A percentile compares a stretch with the other conserved stretches of the same genome.
Conservation (phyloP, 2,113 vertebrate genomes). For the Sturnira hondurensis region DNA sequence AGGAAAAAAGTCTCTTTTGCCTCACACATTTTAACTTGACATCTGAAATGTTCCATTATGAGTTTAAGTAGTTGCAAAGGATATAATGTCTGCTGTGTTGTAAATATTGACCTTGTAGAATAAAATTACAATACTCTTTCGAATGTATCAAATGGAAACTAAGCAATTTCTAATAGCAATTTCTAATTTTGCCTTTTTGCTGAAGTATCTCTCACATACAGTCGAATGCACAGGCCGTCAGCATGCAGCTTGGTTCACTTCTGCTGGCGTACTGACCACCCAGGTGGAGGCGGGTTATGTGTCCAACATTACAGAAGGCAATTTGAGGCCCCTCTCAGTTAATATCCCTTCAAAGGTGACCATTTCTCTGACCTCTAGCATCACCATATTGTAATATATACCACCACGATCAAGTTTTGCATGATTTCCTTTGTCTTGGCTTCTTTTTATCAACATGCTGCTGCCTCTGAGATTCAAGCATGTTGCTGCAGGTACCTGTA, state of each 20-base stretch:
- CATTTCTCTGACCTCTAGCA: not conserved
- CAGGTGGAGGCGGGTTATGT: not conserved
- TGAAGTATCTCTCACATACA: not conserved
- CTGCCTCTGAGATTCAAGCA: not conserved
- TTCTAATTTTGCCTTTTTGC: not conserved
- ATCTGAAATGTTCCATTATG: slow-evolving; percentile 25
- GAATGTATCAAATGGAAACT: not conserved
- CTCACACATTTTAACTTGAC: slow-evolving; percentile 38
- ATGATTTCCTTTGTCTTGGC: not conserved
- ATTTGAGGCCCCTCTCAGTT: not conserved
- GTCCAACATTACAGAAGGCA: not conserved
- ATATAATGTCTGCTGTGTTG: not conserved
- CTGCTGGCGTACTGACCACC: not conserved
- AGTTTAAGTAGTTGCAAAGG: not conserved
- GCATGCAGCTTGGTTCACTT: not conserved
- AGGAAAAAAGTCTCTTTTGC: not conserved
- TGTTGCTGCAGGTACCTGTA: not conserved
- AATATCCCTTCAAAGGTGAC: no score
- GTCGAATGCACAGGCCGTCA: not conserved
- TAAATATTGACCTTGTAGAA: slow-evolving; percentile 38
- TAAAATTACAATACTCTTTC: not conserved
- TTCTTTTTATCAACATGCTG: not conserved
- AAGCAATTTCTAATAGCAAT: not conserved
- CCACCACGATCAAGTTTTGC: not conserved
- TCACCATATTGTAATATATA: not conserved